Percentiles rank a stretch among this genome's conserved stretches.
Evolutionary conservation across 2,888 invertebrate genomes (phyloP).

Genomic region (Troides aeacus): DNA sequence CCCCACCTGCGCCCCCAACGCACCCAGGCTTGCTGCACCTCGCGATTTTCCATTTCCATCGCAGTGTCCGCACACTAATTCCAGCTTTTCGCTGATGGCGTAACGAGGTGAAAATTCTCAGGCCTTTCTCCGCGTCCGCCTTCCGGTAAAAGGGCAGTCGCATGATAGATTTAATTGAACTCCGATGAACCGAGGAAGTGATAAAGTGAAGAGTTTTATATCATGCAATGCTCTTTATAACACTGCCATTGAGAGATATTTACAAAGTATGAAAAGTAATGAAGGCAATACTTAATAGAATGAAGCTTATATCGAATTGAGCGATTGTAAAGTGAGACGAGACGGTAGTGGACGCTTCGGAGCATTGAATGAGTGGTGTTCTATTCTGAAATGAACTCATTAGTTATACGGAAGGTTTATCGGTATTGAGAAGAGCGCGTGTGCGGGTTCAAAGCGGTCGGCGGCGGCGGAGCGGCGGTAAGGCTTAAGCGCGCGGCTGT

Average conservation of each 20-base stretch:
- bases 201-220: neutral
- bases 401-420: constrained; percentile 57
- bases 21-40: constrained; percentile 47
- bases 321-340: neutral
- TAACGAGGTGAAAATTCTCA: constrained; percentile 65
- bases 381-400: constrained; percentile 31
- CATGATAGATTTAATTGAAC: constrained; percentile 21
- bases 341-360: neutral
- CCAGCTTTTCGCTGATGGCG: constrained; percentile 60
- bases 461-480: constrained; percentile 35
- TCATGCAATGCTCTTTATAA: constrained; percentile 6
- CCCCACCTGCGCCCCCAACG: constrained; percentile 27
- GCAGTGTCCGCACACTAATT: constrained; percentile 67
- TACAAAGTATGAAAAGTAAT: neutral
- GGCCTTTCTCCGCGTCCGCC: constrained; percentile 59
- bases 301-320: neutral
- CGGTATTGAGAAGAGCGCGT: constrained; percentile 58
- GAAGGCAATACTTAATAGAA: neutral
- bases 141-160: constrained; percentile 54
- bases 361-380: constrained; percentile 20
- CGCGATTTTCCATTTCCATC: constrained; percentile 77
- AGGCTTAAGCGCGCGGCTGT: constrained; percentile 43
- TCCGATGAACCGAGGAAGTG: constrained; percentile 19
- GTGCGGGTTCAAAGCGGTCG: constrained; percentile 46
- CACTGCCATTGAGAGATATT: constrained; percentile 1